phyloP scores from a whole-genome alignment of 2,888 invertebrate genomes.

The Tortrix viridana region DNA sequence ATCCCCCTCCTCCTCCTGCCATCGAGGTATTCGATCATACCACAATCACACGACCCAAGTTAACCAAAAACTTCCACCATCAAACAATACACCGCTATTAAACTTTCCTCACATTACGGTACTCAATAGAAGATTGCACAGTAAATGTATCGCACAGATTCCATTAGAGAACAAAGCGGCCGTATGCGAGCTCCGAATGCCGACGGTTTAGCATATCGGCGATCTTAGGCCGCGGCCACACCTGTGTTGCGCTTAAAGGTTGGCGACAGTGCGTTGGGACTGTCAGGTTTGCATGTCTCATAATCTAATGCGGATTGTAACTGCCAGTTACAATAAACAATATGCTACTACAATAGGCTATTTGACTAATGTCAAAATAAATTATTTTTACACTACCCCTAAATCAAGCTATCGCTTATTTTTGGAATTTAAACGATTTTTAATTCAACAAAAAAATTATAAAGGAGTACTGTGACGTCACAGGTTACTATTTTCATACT shows the following conservation, averaged over 20 bases:
- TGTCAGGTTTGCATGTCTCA: too few species aligned
- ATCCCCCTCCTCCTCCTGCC: too few species aligned
- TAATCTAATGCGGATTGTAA: background rate
- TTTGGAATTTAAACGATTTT: too few species aligned
- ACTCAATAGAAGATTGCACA: conserved; percentile 40
- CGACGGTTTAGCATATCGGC: conserved; percentile 73
- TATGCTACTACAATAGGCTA: too few species aligned
- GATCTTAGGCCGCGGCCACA: conserved; percentile 66
- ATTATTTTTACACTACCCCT: too few species aligned
- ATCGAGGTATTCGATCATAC: too few species aligned
- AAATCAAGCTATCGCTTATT: too few species aligned
- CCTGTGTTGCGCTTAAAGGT: conserved; percentile 40
- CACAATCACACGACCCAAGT: background rate
- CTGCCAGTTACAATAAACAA: background rate
- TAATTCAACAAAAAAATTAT: too few species aligned
- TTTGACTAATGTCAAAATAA: too few species aligned
- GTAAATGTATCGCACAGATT: conserved; percentile 55
- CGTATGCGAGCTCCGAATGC: conserved; percentile 61
- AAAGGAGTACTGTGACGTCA: too few species aligned
- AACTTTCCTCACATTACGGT: conserved; percentile 32
- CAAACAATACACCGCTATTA: conserved; percentile 9
- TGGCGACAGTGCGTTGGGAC: conserved; percentile 14
- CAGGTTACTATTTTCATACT: too few species aligned
- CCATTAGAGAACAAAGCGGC: conserved; percentile 50
- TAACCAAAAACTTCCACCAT: background rate